A percentile compares a stretch with the other conserved stretches of the same genome.
Conservation (phyloP, 2,797 vertebrate species). For the Masticophis lateralis region DNA sequence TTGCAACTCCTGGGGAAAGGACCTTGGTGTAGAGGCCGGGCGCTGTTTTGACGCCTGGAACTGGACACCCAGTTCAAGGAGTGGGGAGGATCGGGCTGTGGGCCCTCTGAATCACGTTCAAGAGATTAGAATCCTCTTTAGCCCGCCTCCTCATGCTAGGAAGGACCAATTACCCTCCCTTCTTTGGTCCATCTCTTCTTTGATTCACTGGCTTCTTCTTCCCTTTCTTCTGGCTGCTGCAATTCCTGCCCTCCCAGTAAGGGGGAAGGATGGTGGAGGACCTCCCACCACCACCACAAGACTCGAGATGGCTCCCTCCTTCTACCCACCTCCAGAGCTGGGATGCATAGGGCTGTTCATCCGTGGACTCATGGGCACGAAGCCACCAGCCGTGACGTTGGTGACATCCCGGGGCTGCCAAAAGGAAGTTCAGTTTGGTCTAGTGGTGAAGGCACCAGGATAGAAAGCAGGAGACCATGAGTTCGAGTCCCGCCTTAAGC, state of each 20-base stretch:
- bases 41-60: neutral
- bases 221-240: neutral
- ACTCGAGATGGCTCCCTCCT: no score
- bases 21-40: neutral
- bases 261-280: neutral
- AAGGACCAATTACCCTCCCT: neutral
- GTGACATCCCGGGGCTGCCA: constrained; percentile 89
- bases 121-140: neutral
- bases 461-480: neutral
- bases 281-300: accelerated
- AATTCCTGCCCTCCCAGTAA: no score
- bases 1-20: neutral
- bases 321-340: constrained; percentile 67
- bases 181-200: neutral
- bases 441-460: neutral
- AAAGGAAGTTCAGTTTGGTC: neutral
- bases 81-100: neutral
- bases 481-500: neutral
- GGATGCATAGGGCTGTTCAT: constrained; percentile 96
- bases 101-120: neutral
- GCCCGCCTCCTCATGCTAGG: neutral
- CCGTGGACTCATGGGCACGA: constrained; percentile 91
- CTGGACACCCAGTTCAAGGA: neutral
- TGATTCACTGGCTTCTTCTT: neutral
- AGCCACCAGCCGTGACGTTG: constrained; percentile 88